Base-by-base conservation (phyloP, 2,888 invertebrate genomes). In the Epirrita christyi region DNA sequence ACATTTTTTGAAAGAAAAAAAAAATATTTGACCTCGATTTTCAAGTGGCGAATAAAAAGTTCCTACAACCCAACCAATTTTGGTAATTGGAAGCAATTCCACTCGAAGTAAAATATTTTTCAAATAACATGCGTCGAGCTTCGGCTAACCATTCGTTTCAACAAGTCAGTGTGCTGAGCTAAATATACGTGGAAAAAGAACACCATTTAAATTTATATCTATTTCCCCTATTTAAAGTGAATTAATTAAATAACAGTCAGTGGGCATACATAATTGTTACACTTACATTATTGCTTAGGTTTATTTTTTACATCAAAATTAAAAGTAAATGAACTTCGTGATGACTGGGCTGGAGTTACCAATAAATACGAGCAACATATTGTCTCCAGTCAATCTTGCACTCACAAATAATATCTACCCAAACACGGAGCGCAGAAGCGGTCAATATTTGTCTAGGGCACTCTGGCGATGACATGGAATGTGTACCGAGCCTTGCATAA, bases 61-160 rank as follows among this genome's bases (percentile, higher is more conserved):
- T 6, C 10, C 6, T 48, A 55, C 37, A 38, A 47, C 15, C 38
- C 41, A 28, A 36, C 42, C 51, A 59, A 55, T 59, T 51, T 55
- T 38, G 15, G 50, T 59, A 51, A 59, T 59, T 51, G 55, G 55
- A 55, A 34, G 34, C 51, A 42, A 43, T 51, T 47, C n/a, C 21
- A 27, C 7, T 42, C 9, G 27, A 41, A 34, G 28, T n/a, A 34
- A 43, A 37, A 42, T 49, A 45, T 50, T 40, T 55, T 55, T 46
- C n/a, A 28, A 28, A 42, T 11, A 42, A 10, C 38, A 38, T 52
- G 38, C 38, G 38, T 38, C 21, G 38, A 41, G 40, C 4, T 40
- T 21, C 2, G 1, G 13, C n/a, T n/a, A n/a, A n/a, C 14, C 28
- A 37, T 36, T 47, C 28, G 14, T 52, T 52, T n/a, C 38, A 47